Conservation (phyloP, 1,140 invertebrate species). For the Zeugodacus cucurbitae region DNA sequence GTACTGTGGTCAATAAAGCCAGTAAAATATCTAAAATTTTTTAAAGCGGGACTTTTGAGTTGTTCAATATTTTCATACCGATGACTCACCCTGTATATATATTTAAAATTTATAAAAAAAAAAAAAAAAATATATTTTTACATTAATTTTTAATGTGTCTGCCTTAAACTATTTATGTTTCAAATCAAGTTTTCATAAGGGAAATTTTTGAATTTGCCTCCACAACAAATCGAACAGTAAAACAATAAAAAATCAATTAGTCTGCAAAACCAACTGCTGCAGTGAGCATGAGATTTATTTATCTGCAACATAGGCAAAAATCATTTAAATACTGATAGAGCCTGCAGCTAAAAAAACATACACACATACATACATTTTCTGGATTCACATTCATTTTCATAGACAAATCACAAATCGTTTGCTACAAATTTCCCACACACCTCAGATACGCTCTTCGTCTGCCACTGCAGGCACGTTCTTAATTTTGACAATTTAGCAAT, state of each 20-base stretch:
- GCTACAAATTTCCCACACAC: not conserved
- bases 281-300: not conserved
- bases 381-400: not conserved
- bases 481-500: slow-evolving; percentile 18
- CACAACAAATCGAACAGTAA: not conserved
- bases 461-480: not conserved
- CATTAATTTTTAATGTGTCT: too few species aligned
- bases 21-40: too few species aligned
- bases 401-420: not conserved
- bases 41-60: too few species aligned
- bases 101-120: too few species aligned
- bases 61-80: too few species aligned
- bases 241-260: not conserved
- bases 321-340: not conserved
- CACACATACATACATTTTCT: too few species aligned
- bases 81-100: too few species aligned
- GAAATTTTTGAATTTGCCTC: not conserved
- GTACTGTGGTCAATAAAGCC: too few species aligned
- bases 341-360: too few species aligned
- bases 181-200: too few species aligned
- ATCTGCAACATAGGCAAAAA: not conserved
- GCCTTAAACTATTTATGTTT: too few species aligned
- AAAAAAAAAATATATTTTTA: too few species aligned
- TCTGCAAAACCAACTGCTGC: not conserved
- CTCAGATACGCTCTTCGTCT: not conserved